These are phyloP conservation scores for Cephus nigrinus DNA, from an alignment of 2,888 invertebrate species.

Conservation along the genomic window DNA sequence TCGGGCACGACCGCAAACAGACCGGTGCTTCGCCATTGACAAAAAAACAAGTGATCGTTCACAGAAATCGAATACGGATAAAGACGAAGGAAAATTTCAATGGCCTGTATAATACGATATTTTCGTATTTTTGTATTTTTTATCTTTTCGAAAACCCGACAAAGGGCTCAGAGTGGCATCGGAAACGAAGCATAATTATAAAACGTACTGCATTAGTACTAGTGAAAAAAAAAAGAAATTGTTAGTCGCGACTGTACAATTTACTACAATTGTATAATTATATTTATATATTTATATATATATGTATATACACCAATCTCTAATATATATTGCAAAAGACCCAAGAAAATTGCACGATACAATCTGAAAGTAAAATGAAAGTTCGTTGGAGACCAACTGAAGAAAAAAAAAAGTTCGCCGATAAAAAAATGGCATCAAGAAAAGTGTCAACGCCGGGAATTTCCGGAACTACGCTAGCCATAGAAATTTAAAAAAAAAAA, in stretches of 20 bases:
- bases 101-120: background rate
- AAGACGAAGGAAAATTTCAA: background rate
- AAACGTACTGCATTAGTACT: background rate
- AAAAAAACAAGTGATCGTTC: background rate
- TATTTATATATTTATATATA: background rate
- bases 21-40: background rate
- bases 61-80: background rate
- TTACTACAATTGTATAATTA: background rate
- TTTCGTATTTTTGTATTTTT: background rate
- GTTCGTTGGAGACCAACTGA: background rate
- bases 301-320: background rate
- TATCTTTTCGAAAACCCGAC: background rate
- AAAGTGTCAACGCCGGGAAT: background rate
- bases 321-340: background rate
- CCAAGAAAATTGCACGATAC: background rate
- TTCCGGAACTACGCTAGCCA: background rate
- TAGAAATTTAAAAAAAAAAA: background rate
- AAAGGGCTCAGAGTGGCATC: background rate
- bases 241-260: background rate
- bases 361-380: background rate
- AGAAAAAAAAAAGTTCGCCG: background rate
- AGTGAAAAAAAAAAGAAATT: background rate
- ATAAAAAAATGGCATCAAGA: background rate
- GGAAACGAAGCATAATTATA: background rate
- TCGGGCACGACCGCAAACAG: background rate